These are phyloP conservation scores for human DNA, from an alignment of 2,113 vertebrate genomes.

Conservation along the genomic window GRCh38 chr18:47556001-47556500, in stretches of 20 bases:
- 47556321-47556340: background rate
- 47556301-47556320: background rate
- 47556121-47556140: accelerated
- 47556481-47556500: background rate
- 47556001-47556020: background rate
- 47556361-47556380: too few relatives aligned
- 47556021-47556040: background rate
- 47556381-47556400: background rate
- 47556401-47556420: background rate
- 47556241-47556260: background rate
- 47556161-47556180: too few relatives aligned
- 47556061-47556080: background rate
- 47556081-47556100: background rate
- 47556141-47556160: background rate
- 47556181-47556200: accelerated
- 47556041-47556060: background rate
- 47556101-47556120: accelerated
- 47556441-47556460: background rate
- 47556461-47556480: accelerated
- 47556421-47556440: background rate
- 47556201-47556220: background rate
- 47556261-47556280: background rate
- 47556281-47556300: background rate
- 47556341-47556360: background rate
- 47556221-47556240: background rate